These are phyloP conservation scores for Cirrhinus molitorella DNA, from an alignment of 2,797 vertebrate genomes.

Conservation along the genomic window DNA sequence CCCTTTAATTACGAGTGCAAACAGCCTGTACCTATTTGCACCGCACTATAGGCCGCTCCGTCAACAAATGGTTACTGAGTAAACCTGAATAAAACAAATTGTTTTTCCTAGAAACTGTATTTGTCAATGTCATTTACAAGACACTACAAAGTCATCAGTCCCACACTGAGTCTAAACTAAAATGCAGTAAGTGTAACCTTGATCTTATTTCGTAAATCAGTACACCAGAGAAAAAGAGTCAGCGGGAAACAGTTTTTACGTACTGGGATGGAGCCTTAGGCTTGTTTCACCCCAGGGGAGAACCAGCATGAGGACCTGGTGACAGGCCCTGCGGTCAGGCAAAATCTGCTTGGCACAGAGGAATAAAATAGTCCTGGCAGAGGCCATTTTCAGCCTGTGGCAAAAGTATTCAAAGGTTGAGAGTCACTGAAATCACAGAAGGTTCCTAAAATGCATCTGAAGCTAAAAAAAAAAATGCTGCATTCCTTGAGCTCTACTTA, in stretches of 20 bases:
- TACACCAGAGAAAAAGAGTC: background rate
- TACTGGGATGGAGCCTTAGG: constrained; percentile 43
- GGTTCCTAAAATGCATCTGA: constrained; percentile 44
- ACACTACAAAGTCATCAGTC: background rate
- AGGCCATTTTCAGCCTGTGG: constrained; percentile 33
- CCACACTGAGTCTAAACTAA: background rate
- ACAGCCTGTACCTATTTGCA: background rate
- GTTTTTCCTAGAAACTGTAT: background rate
- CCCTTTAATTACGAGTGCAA: background rate
- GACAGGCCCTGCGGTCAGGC: constrained; percentile 40
- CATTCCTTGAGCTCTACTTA: background rate
- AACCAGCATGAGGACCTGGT: constrained; percentile 38
- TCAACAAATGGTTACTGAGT: background rate
- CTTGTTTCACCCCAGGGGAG: constrained; percentile 32
- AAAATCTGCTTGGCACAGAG: constrained; percentile 30
- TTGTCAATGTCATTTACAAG: background rate
- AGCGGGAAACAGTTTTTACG: constrained; percentile 9
- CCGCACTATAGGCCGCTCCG: background rate
- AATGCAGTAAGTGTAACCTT: constrained; percentile 29
- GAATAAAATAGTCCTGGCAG: constrained; percentile 31
- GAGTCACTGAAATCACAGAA: constrained; percentile 27
- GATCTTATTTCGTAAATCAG: constrained; percentile 26
- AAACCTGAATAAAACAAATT: background rate
- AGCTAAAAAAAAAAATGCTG: constrained; percentile 20
- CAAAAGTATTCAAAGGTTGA: constrained; percentile 40